Evolutionary conservation across 2,888 invertebrate species (phyloP), one percentile per base, ranked within the genome.

Genomic region (Sclerodermus sp.): DNA sequence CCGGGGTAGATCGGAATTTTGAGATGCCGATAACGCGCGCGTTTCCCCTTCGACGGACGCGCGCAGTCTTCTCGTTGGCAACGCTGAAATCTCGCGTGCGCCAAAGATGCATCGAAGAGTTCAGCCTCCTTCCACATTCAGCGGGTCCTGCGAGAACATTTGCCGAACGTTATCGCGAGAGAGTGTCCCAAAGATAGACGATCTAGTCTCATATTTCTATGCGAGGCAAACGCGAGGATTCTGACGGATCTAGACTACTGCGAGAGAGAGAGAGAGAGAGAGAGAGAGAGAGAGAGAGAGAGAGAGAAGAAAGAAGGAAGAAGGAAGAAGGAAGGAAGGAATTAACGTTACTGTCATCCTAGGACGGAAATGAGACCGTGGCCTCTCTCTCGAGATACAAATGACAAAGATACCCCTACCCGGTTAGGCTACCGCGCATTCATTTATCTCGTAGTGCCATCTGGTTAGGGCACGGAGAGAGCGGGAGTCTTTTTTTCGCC

Each of bases 341-440:
- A 23, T 23, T 23, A 23, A 8, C 23, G 23, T 23, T 23, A 23
- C 23, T 23, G 23, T 23, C 23, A 8, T 23, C 23, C 23, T 23
- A 23, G 23, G 23, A 23, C 8, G 23, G 23, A 23, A 23, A 23
- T 3, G 23, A 8, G 50, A 49, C 54, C 52, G 61, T 56, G 62
- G 60, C 60, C 64, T 63, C 60, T 63, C 59, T 8, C 23, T 23
- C 23, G 71, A 66, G 67, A 71, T 72, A 70, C 64, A 71, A 73
- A 73, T 73, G 71, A 71, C 71, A 62, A 68, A 62, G 71, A 72
- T 70, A 67, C 53, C 53, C 58, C 43, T 51, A 51, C 47, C 36
- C 44, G 14, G 38, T 8, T 8, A 8, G 45, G 71, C 74, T 75
- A 73, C 74, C 61, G 73, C 23, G 62, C 68, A 64, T 63, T 53